Evolutionary conservation across 1,140 invertebrate genomes (phyloP).

Genomic region (Nixonia krombeini): DNA sequence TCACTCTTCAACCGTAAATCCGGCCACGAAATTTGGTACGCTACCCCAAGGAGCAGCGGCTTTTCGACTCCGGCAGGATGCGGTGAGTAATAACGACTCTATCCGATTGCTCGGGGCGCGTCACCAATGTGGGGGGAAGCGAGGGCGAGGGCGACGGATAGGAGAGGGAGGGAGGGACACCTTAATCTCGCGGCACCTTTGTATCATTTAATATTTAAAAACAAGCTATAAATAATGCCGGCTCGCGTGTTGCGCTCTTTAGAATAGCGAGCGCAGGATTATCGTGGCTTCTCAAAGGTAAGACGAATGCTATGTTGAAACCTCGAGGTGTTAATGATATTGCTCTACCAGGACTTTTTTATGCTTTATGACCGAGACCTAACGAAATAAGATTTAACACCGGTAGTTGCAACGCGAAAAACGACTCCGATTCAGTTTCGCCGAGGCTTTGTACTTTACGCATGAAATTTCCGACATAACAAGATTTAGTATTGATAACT

Average conservation of each 20-base stretch:
- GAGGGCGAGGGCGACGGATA: conserved; percentile 3
- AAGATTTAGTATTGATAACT: too few relatives aligned
- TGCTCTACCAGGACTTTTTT: conserved; percentile 23
- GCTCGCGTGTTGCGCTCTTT: conserved; percentile 61
- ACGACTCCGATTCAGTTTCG: conserved; percentile 2
- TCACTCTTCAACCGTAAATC: conserved; percentile 7
- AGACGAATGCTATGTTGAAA: conserved; percentile 71
- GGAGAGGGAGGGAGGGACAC: conserved; percentile 25
- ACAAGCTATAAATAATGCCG: conserved; percentile 71
- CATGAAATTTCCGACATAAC: too few relatives aligned
- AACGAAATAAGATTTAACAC: conserved; percentile 45
- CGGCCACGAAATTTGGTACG: conserved; percentile 23
- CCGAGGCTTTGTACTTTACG: too few relatives aligned
- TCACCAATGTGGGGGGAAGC: neutral
- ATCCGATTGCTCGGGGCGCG: conserved; percentile 26
- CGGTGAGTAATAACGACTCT: conserved; percentile 40
- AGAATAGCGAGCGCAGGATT: conserved; percentile 62
- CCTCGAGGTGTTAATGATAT: conserved; percentile 67
- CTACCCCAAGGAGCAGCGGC: conserved; percentile 2
- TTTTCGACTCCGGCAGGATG: neutral
- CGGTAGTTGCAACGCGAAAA: conserved; percentile 19
- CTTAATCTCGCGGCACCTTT: conserved; percentile 45
- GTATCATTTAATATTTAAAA: conserved; percentile 70
- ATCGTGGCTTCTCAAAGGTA: conserved; percentile 57
- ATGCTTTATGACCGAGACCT: conserved; percentile 16